A percentile compares a stretch with the other conserved stretches of the same genome.
Conservation (phyloP, 2,888 invertebrate species). For the Tyria jacobaeae region DNA sequence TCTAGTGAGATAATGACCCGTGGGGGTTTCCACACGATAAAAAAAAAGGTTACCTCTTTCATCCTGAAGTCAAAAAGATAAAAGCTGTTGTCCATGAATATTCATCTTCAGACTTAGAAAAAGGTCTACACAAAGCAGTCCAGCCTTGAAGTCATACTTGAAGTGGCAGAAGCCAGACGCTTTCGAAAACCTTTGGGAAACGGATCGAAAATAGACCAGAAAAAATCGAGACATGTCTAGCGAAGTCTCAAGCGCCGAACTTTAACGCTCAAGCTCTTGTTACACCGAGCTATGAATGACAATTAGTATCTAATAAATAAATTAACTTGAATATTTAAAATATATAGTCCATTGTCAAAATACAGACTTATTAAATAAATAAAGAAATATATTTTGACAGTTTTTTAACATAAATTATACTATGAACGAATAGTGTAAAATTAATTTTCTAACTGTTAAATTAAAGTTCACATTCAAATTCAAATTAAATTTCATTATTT, state of each 20-base stretch:
- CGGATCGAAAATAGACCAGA: constrained; percentile 83
- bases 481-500: no score
- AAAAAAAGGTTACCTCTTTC: no score
- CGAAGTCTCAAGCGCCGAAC: constrained; percentile 77
- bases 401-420: no score
- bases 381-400: no score
- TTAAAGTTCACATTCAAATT: no score
- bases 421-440: no score
- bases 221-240: constrained; percentile 85
- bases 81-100: constrained; percentile 38
- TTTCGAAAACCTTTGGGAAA: constrained; percentile 77
- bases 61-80: constrained; percentile 30
- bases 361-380: no score
- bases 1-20: no score
- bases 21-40: no score
- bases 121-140: constrained; percentile 54
- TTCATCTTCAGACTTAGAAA: constrained; percentile 54
- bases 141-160: constrained; percentile 66
- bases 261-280: constrained; percentile 64
- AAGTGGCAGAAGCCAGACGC: constrained; percentile 82
- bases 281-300: constrained; percentile 59
- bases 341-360: no score
- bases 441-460: no score
- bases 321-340: no score
- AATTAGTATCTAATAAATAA: neutral